Evolutionary conservation across 1,140 invertebrate species (phyloP).

Genomic region (Drosophila melanogaster): DNA sequence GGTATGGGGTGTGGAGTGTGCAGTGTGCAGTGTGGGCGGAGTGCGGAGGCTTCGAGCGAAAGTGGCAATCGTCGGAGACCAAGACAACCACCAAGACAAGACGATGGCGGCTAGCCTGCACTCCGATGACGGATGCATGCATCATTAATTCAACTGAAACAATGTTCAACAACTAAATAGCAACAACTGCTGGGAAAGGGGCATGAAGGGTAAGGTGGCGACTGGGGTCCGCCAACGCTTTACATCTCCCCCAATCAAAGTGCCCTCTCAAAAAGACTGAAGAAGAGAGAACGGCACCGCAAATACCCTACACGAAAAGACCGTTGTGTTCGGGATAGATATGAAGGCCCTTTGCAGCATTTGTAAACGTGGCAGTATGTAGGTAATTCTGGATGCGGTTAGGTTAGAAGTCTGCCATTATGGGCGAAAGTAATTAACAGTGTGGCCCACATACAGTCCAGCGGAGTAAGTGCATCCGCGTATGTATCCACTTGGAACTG

Average conservation of each 20-base stretch:
- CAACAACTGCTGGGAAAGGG: conserved; percentile 17
- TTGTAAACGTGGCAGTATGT: not conserved
- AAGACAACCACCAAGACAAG: conserved; percentile 5
- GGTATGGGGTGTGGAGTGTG: conserved; percentile 10
- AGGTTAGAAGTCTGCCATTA: not conserved
- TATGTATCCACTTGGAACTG: not conserved
- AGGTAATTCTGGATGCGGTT: not conserved
- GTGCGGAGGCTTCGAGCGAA: conserved; percentile 51
- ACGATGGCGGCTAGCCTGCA: conserved; percentile 51
- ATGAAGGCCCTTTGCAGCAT: no score
- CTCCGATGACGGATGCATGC: conserved; percentile 79
- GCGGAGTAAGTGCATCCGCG: conserved; percentile 18
- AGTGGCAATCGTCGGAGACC: conserved; percentile 50
- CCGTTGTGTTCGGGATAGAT: not conserved
- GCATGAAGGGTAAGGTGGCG: conserved; percentile 1
- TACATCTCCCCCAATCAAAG: conserved; percentile 54
- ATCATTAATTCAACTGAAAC: conserved; percentile 79
- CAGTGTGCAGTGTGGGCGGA: conserved; percentile 47
- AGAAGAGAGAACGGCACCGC: not conserved
- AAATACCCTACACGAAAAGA: not conserved
- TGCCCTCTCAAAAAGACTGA: not conserved
- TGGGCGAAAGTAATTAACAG: conserved; percentile 47
- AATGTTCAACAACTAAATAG: conserved; percentile 48
- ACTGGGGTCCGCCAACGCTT: conserved; percentile 40
- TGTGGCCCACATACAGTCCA: conserved; percentile 30